Evolutionary conservation across 2,113 vertebrate species (phyloP).

Genomic region (Albula glossodonta): DNA sequence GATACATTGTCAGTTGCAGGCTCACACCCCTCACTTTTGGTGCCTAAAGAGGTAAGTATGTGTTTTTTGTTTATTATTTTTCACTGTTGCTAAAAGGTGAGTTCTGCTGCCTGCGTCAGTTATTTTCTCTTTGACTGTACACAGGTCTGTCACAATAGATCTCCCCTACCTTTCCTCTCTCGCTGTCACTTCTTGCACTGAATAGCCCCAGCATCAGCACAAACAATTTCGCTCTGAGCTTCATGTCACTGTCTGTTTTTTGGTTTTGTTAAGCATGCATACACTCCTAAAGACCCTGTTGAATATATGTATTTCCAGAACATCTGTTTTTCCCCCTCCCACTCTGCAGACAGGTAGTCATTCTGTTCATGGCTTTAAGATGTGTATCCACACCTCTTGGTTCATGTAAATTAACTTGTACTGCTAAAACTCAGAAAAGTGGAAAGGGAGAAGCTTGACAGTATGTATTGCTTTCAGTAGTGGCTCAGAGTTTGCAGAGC

Average conservation of each 20-base stretch:
- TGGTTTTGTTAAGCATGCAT: constrained; percentile 40
- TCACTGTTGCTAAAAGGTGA: constrained; percentile 60
- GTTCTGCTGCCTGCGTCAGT: constrained; percentile 47
- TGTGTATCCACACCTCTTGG: constrained; percentile 57
- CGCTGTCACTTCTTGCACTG: constrained; percentile 18
- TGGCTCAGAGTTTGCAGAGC: background rate
- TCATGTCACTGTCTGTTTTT: constrained; percentile 38
- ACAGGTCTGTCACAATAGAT: constrained; percentile 61
- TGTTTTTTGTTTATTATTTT: background rate
- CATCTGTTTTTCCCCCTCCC: constrained; percentile 30
- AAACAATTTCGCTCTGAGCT: constrained; percentile 45
- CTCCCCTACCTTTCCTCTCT: background rate
- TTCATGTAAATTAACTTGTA: constrained; percentile 67
- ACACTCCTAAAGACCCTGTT: constrained; percentile 54
- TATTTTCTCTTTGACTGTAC: constrained; percentile 51
- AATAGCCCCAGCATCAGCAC: constrained; percentile 36
- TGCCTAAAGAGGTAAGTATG: background rate
- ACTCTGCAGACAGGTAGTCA: constrained; percentile 64
- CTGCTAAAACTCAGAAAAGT: constrained; percentile 42
- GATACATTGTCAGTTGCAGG: constrained; percentile 55
- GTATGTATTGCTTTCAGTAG: constrained; percentile 43
- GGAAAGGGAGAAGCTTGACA: constrained; percentile 31
- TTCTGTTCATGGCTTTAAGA: constrained; percentile 54
- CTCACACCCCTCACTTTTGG: constrained; percentile 13
- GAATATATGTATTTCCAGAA: constrained; percentile 59